A percentile compares a stretch with the other conserved stretches of the same genome.
These are phyloP conservation scores for Clarias fuscus DNA, from an alignment of 2,797 vertebrate genomes.

Conservation along the genomic window DNA sequence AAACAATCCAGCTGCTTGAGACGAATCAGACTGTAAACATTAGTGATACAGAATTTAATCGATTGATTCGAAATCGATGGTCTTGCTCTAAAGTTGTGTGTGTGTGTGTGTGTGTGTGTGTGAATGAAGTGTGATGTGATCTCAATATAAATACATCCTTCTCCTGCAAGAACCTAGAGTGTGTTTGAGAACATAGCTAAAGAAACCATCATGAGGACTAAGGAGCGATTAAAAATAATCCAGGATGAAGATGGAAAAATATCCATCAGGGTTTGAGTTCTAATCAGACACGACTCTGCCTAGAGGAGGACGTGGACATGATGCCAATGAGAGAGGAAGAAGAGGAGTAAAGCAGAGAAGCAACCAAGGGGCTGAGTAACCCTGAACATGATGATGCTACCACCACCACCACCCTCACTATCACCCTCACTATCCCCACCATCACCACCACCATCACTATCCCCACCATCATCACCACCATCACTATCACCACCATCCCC, in stretches of 20 bases:
- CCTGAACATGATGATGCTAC: neutral
- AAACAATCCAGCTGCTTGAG: too few relatives aligned
- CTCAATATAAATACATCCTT: neutral
- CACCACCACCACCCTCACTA: too few relatives aligned
- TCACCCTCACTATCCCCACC: too few relatives aligned
- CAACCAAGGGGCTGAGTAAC: neutral
- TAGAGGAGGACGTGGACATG: neutral
- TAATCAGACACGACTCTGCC: neutral
- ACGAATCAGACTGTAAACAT: too few relatives aligned
- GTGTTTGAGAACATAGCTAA: neutral
- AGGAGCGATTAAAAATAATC: neutral
- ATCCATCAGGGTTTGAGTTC: neutral
- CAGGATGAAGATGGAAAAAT: neutral
- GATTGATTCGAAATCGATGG: too few relatives aligned
- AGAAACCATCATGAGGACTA: neutral
- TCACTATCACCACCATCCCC: too few relatives aligned
- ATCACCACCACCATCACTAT: too few relatives aligned
- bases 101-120: too few relatives aligned
- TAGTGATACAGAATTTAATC: too few relatives aligned
- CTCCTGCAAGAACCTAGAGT: neutral
- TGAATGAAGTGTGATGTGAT: neutral
- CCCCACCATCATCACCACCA: too few relatives aligned
- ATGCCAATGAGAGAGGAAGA: neutral
- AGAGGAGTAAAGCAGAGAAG: neutral
- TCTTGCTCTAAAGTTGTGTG: neutral